A percentile compares a stretch with the other conserved stretches of the same genome.
phyloP scores from a whole-genome alignment of 2,888 invertebrate species.

The Acleris laterana region DNA sequence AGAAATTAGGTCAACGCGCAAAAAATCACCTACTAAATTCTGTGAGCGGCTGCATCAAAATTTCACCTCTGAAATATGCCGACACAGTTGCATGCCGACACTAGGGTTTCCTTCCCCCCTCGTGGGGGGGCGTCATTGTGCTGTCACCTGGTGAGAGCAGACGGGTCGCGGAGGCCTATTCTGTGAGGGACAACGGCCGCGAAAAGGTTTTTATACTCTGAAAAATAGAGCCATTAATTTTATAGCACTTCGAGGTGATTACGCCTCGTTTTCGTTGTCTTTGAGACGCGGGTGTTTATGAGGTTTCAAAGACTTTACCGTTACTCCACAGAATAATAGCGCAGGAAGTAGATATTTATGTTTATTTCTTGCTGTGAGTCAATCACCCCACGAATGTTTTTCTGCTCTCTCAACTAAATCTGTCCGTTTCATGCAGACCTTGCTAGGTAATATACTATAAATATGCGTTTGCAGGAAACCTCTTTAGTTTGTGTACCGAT shows the following conservation, averaged over 20 bases:
- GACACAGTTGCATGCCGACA: conserved; percentile 45
- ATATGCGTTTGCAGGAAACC: too few species aligned
- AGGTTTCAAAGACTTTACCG: neutral
- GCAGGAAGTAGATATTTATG: too few species aligned
- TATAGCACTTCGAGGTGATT: conserved; percentile 26
- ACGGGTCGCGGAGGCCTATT: conserved; percentile 47
- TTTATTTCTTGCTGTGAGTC: too few species aligned
- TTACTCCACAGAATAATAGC: too few species aligned
- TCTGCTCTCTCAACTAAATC: too few species aligned
- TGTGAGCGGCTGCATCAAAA: conserved; percentile 49
- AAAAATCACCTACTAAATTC: conserved; percentile 34
- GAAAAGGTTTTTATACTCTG: conserved; percentile 20
- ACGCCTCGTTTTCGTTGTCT: conserved; percentile 11
- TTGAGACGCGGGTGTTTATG: conserved; percentile 7
- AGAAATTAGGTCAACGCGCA: conserved; percentile 31
- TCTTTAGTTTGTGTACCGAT: too few species aligned
- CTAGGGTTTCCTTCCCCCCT: conserved; percentile 36
- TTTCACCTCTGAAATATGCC: conserved; percentile 53
- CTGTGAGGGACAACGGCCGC: conserved; percentile 28
- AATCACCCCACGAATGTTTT: too few species aligned
- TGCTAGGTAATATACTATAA: too few species aligned
- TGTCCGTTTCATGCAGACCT: too few species aligned
- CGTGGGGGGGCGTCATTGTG: conserved; percentile 49
- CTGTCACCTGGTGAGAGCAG: conserved; percentile 60
- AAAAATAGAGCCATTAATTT: conserved; percentile 33